These are phyloP conservation scores for Etheostoma cragini DNA, from an alignment of 2,113 vertebrate species.

Conservation along the genomic window DNA sequence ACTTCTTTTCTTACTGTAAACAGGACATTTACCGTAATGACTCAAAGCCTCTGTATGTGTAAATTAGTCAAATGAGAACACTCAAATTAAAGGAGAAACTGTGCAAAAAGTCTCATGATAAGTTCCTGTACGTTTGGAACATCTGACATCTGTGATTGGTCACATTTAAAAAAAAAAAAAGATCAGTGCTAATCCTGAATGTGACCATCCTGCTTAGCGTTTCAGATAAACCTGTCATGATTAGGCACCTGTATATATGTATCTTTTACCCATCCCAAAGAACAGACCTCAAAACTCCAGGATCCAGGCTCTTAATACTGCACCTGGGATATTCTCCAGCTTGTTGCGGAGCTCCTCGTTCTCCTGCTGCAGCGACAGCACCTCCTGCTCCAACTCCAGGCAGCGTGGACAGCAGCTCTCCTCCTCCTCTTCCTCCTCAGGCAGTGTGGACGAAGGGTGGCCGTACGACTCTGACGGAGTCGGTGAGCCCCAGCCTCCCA, in stretches of 20 bases:
- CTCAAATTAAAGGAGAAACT: neutral
- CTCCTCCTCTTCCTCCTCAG: constrained; percentile 92
- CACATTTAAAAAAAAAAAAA: neutral
- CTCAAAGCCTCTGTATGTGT: neutral
- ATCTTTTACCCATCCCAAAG: neutral
- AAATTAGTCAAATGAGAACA: neutral
- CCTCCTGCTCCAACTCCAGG: constrained; percentile 97
- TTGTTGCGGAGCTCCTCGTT: constrained; percentile 97
- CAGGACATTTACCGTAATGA: no score
- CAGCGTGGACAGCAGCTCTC: constrained; percentile 96
- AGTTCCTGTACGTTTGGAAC: neutral
- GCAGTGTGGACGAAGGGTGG: constrained; percentile 96
- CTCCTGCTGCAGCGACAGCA: constrained; percentile 97
- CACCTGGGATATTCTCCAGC: constrained; percentile 96
- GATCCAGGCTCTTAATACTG: neutral
- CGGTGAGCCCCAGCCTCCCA: constrained; percentile 96
- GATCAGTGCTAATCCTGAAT: neutral
- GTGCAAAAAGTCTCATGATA: neutral
- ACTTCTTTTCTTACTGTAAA: no score
- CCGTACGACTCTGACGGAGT: constrained; percentile 96
- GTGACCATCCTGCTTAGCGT: neutral
- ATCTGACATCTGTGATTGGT: neutral
- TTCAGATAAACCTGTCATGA: no score
- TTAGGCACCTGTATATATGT: neutral
- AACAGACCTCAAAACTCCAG: neutral